phyloP scores from a whole-genome alignment of 2,888 invertebrate genomes.

The Heteropelma amictum region DNA sequence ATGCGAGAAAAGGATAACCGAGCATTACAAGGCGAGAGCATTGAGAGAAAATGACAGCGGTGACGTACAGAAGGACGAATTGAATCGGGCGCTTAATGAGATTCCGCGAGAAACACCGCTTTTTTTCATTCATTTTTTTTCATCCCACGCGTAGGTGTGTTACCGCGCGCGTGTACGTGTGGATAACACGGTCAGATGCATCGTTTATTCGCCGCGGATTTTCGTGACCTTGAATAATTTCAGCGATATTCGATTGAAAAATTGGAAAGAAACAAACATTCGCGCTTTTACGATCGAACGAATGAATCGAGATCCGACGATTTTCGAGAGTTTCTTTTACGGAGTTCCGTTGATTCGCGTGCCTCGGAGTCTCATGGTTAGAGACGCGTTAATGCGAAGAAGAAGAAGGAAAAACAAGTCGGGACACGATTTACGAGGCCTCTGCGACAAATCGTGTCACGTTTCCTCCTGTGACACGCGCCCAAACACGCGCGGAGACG shows the following conservation, averaged over 20 bases:
- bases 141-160: constrained; percentile 12
- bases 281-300: too few species aligned
- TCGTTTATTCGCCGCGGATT: too few species aligned
- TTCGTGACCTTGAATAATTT: too few species aligned
- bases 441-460: constrained; percentile 50
- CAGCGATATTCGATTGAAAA: too few species aligned
- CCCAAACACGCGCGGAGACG: neutral
- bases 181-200: too few species aligned
- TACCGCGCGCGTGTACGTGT: too few species aligned
- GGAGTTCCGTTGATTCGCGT: constrained; percentile 44
- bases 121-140: constrained; percentile 1
- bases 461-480: neutral
- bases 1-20: too few species aligned
- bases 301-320: too few species aligned
- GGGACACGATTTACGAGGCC: constrained; percentile 55
- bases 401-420: neutral
- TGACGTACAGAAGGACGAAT: constrained; percentile 49
- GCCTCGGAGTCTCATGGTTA: constrained; percentile 39
- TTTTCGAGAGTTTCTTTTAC: too few species aligned
- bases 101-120: constrained; percentile 37
- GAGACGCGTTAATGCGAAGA: constrained; percentile 8
- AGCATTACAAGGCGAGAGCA: constrained; percentile 52
- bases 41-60: constrained; percentile 25
- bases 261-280: too few species aligned
- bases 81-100: constrained; percentile 48